These are phyloP conservation scores for Eristalinus sepulchralis DNA, from an alignment of 2,888 invertebrate species.

Conservation along the genomic window DNA sequence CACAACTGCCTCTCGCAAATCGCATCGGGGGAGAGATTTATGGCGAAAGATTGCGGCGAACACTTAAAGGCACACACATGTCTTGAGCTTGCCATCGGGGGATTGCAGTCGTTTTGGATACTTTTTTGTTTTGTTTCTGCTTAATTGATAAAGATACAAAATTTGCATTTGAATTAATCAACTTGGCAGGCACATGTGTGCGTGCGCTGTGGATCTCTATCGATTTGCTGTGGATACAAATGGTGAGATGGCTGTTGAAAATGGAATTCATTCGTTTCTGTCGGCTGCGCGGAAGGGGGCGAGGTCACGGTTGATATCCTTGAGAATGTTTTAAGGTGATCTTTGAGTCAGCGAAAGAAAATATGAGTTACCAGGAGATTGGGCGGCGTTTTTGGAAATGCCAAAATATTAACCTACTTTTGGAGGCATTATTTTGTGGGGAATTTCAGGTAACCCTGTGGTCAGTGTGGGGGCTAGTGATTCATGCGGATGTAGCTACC, in stretches of 20 bases:
- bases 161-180: slow-evolving; percentile 48
- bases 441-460: neutral
- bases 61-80: slow-evolving; percentile 18
- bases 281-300: neutral
- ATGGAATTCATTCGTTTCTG: neutral
- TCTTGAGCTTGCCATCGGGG: neutral
- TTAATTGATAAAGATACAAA: slow-evolving; percentile 34
- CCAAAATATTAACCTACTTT: neutral
- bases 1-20: neutral
- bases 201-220: slow-evolving; percentile 3
- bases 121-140: neutral
- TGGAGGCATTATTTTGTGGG: neutral
- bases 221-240: slow-evolving; percentile 9
- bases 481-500: neutral
- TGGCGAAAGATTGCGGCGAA: slow-evolving; percentile 33
- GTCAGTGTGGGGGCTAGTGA: neutral
- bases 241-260: neutral
- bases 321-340: neutral
- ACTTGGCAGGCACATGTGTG: slow-evolving; percentile 5
- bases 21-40: slow-evolving; percentile 36
- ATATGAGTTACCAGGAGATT: neutral
- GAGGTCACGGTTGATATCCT: neutral
- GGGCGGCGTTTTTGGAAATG: neutral
- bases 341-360: neutral
- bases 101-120: neutral